phyloP scores from a whole-genome alignment of 2,888 invertebrate genomes.

The Apodemia mormo region DNA sequence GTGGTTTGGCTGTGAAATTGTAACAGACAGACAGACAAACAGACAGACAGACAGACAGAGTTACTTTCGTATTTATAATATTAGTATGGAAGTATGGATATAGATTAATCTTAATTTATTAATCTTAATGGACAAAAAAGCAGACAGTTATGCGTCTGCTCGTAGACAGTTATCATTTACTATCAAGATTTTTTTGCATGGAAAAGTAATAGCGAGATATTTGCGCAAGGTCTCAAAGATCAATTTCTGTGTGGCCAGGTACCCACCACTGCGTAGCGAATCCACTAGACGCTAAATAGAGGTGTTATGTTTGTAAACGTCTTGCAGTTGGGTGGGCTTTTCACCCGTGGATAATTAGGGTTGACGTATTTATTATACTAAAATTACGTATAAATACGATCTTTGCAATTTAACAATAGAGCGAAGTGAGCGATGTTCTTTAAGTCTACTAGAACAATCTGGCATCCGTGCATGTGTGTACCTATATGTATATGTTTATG shows the following conservation, averaged over 20 bases:
- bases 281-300: neutral
- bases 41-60: no score
- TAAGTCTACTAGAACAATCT: neutral
- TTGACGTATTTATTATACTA: neutral
- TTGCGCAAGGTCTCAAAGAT: neutral
- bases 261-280: neutral
- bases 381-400: no score
- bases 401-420: neutral
- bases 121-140: no score
- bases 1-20: no score
- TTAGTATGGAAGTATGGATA: no score
- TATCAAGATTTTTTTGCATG: neutral
- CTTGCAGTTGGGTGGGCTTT: neutral
- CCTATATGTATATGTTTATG: no score
- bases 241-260: neutral
- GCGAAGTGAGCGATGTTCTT: no score
- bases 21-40: no score
- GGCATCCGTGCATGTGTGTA: no score
- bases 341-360: neutral
- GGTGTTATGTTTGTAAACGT: conserved; percentile 1
- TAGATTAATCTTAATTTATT: no score
- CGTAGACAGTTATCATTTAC: neutral
- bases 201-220: neutral
- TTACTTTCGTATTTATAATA: no score
- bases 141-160: neutral